Evolutionary conservation across 2,797 vertebrate genomes (phyloP).

Genomic region (Hippoglossus hippoglossus): DNA sequence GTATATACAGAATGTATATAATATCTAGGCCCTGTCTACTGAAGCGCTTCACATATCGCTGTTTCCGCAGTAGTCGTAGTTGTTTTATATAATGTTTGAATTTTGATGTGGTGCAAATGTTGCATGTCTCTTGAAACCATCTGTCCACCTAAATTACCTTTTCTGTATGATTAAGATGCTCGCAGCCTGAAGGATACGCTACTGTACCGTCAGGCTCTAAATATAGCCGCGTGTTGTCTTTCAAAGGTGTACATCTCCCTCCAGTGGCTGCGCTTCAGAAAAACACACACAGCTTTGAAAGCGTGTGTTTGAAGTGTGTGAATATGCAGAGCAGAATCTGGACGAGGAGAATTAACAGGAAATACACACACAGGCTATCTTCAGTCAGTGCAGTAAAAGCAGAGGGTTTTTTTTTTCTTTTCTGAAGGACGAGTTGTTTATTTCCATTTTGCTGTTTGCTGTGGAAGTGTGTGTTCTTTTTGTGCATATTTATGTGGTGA

Average conservation of each 20-base stretch:
- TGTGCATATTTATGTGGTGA: constrained; percentile 48
- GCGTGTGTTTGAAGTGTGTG: constrained; percentile 15
- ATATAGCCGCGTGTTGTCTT: constrained; percentile 57
- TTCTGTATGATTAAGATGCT: constrained; percentile 64
- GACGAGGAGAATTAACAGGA: background rate
- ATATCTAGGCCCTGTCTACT: background rate
- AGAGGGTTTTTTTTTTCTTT: too few relatives aligned
- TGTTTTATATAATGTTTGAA: constrained; percentile 37
- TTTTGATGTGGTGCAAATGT: constrained; percentile 46
- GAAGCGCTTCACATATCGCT: background rate
- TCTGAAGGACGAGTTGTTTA: background rate
- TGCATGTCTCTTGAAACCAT: constrained; percentile 56
- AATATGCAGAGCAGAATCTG: constrained; percentile 3
- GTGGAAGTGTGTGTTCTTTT: constrained; percentile 53
- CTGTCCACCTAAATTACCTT: constrained; percentile 64
- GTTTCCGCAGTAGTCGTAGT: constrained; percentile 15
- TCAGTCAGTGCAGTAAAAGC: background rate
- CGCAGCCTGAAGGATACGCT: constrained; percentile 52
- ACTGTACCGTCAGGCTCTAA: constrained; percentile 62
- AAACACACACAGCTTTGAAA: constrained; percentile 46
- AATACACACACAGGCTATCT: background rate
- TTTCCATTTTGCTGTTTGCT: constrained; percentile 30
- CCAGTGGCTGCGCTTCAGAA: constrained; percentile 74
- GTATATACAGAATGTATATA: background rate
- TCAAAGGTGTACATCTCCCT: constrained; percentile 74